A percentile compares a stretch with the other conserved stretches of the same genome.
These are phyloP conservation scores for Zosterops japonicus DNA, from an alignment of 2,113 vertebrate species.

Conservation along the genomic window DNA sequence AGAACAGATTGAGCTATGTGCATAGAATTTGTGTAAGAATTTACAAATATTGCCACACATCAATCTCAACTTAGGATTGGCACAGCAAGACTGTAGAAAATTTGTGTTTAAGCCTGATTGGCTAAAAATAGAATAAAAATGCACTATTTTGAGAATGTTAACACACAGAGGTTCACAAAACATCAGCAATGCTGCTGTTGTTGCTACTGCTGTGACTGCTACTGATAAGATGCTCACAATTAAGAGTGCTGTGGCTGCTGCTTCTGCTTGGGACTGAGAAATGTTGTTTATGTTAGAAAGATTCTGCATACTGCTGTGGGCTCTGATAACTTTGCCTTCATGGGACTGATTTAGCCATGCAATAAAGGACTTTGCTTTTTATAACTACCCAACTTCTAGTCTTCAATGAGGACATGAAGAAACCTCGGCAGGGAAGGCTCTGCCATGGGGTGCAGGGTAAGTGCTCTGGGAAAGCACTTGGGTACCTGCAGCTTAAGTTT, in stretches of 20 bases:
- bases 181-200: no score
- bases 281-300: neutral
- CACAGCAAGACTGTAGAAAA: neutral
- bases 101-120: neutral
- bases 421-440: neutral
- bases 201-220: neutral
- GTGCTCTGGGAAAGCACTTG: neutral
- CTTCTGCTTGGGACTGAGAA: neutral
- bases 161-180: no score
- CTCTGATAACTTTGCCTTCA: neutral
- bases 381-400: neutral
- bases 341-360: neutral
- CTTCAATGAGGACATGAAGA: neutral
- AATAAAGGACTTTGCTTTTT: neutral
- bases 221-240: neutral
- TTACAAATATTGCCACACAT: neutral
- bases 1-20: neutral
- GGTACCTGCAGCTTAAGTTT: neutral
- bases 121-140: neutral
- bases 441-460: rapidly evolving
- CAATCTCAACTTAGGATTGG: neutral
- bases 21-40: neutral
- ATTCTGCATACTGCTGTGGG: neutral
- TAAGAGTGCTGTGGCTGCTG: neutral
- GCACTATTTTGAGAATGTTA: no score